phyloP scores from a whole-genome alignment of 2,113 vertebrate genomes.

The Setophaga coronata region DNA sequence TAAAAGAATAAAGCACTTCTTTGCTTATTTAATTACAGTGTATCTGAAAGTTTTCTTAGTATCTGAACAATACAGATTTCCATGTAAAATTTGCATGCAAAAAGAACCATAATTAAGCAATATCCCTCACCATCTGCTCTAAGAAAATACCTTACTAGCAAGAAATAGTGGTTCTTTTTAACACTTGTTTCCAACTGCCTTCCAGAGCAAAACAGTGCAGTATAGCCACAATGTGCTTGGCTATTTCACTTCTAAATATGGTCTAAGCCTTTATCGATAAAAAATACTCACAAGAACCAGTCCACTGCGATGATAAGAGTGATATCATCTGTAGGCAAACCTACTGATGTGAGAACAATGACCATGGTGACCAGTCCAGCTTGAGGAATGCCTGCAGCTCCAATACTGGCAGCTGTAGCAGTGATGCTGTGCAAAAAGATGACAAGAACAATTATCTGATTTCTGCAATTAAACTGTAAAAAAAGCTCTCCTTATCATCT shows the following conservation, averaged over 20 bases:
- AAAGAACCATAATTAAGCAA: not conserved
- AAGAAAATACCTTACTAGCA: not conserved
- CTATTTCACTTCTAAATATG: not conserved
- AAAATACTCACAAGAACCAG: conserved; percentile 95
- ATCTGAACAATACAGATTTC: not conserved
- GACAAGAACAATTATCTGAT: not conserved
- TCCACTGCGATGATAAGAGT: conserved; percentile 95
- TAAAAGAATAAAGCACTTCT: not conserved
- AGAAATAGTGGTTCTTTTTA: not conserved
- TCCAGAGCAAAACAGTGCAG: not conserved
- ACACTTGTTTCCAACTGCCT: not conserved
- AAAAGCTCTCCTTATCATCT: not conserved
- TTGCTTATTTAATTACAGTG: not conserved
- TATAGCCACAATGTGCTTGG: not conserved
- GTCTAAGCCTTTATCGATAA: not conserved
- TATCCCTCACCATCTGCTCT: not conserved
- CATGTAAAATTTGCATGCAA: not conserved
- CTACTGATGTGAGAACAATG: conserved; percentile 95
- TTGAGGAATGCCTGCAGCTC: conserved; percentile 96
- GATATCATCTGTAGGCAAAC: conserved; percentile 96
- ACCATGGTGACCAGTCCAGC: conserved; percentile 98
- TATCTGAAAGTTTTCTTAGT: not conserved
- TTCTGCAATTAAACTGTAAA: not conserved
- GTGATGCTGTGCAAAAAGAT: conserved; percentile 84
- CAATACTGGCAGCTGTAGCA: conserved; percentile 95